phyloP scores from a whole-genome alignment of 1,140 invertebrate genomes.

The Wiebesia pumilae region DNA sequence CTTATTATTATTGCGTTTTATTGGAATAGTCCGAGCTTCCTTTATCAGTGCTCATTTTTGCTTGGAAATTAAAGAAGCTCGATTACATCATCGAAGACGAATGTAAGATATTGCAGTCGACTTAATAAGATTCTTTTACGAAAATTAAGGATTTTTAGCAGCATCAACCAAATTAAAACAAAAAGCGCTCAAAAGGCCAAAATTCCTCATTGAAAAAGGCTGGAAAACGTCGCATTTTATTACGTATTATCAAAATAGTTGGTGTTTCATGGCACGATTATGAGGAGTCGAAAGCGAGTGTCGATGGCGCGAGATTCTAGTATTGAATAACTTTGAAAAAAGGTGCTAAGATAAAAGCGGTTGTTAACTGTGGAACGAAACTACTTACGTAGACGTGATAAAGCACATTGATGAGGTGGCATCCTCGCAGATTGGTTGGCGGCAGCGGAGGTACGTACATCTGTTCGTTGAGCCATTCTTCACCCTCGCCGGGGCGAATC shows the following conservation, averaged over 20 bases:
- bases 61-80: neutral
- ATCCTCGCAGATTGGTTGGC: constrained; percentile 95
- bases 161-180: neutral
- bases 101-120: neutral
- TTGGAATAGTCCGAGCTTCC: neutral
- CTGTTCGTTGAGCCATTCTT: constrained; percentile 93
- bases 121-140: neutral
- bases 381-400: constrained; percentile 95
- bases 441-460: constrained; percentile 95
- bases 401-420: constrained; percentile 94
- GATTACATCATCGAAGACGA: neutral
- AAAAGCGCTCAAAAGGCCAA: too few species aligned
- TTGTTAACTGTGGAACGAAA: neutral
- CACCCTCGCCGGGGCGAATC: constrained; percentile 86
- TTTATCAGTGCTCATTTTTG: neutral
- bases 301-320: too few species aligned
- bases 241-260: too few species aligned
- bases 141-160: neutral
- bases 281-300: too few species aligned
- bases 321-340: too few species aligned
- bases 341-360: neutral
- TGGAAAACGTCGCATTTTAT: too few species aligned
- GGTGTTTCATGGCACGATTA: too few species aligned
- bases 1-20: neutral
- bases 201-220: too few species aligned